These are phyloP conservation scores for Pungitius pungitius DNA, from an alignment of 2,113 vertebrate species.

Conservation along the genomic window DNA sequence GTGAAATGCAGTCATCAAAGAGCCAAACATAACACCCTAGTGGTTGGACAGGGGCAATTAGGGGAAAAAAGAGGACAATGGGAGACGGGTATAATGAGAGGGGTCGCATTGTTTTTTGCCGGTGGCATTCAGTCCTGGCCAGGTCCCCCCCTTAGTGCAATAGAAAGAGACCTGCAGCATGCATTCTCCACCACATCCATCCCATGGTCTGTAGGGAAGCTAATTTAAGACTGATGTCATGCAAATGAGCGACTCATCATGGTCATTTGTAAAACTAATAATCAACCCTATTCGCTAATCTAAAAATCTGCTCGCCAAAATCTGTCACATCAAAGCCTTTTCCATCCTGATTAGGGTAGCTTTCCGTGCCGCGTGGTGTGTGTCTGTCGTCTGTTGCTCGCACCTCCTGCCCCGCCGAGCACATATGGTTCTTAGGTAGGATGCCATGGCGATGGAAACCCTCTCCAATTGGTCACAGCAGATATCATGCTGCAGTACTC, in stretches of 20 bases:
- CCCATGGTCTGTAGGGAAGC: neutral
- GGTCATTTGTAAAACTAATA: neutral
- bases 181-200: neutral
- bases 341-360: conserved; percentile 45
- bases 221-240: conserved; percentile 25
- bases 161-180: conserved; percentile 3
- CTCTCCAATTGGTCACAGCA: conserved; percentile 67
- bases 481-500: conserved; percentile 35
- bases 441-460: conserved; percentile 47
- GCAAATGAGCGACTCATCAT: conserved; percentile 21
- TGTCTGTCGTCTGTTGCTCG: conserved; percentile 5
- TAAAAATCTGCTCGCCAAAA: conserved; percentile 24
- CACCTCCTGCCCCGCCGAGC: conserved; percentile 13
- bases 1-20: conserved; percentile 26
- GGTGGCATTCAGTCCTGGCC: conserved; percentile 23
- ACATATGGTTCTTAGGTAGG: conserved; percentile 49
- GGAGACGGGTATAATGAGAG: neutral
- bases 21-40: conserved; percentile 28
- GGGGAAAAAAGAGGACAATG: neutral
- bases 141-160: conserved; percentile 9
- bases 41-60: conserved; percentile 19
- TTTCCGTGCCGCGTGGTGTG: conserved; percentile 4
- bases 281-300: neutral
- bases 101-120: neutral
- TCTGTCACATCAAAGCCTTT: conserved; percentile 47